Percentiles rank a stretch among this genome's conserved stretches.
phyloP scores from a whole-genome alignment of 2,113 vertebrate genomes.

The Terrapene triunguis region DNA sequence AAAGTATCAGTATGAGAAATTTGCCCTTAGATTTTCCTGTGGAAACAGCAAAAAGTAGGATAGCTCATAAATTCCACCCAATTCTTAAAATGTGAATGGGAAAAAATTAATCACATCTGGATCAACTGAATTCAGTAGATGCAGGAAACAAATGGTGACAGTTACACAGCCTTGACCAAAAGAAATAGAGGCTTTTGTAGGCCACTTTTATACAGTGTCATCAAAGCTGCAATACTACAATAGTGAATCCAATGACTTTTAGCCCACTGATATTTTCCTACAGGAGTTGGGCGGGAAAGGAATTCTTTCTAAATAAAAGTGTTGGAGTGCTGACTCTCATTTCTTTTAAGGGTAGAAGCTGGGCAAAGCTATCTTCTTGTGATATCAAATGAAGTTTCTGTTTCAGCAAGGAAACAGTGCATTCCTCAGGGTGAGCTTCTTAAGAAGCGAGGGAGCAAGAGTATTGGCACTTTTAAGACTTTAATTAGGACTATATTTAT shows the following conservation, averaged over 20 bases:
- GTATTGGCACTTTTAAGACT: neutral
- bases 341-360: neutral
- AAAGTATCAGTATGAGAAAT: constrained; percentile 28
- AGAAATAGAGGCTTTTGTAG: neutral
- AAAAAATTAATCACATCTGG: neutral
- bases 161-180: neutral
- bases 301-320: neutral
- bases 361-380: neutral
- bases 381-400: neutral
- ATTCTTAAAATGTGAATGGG: neutral
- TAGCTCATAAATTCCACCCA: neutral
- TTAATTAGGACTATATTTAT: neutral
- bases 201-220: neutral
- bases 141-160: neutral
- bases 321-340: neutral
- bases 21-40: neutral
- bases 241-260: neutral
- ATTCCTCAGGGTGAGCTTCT: neutral
- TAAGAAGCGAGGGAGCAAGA: neutral
- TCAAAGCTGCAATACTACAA: neutral
- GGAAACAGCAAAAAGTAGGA: neutral
- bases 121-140: neutral
- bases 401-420: neutral
- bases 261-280: neutral
- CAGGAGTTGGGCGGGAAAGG: neutral